Evolutionary conservation across 2,113 vertebrate species (phyloP).

Genomic region (Gallinago media): DNA sequence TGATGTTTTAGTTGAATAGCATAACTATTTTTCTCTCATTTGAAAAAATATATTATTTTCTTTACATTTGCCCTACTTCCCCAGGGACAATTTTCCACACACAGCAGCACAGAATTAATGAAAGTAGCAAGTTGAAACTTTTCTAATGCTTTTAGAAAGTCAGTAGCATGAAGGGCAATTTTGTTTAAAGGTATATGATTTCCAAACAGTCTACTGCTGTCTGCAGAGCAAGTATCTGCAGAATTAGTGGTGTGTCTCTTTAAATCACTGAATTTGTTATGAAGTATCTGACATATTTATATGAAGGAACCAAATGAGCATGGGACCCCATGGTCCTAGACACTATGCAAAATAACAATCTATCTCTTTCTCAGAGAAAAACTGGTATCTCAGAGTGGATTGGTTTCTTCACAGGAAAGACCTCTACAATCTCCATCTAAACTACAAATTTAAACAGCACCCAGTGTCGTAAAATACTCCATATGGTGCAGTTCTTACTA

Average conservation of each 20-base stretch:
- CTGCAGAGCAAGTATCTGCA: not conserved
- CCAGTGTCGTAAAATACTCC: not conserved
- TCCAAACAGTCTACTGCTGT: not conserved
- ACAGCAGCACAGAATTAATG: not conserved
- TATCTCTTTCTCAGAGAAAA: not conserved
- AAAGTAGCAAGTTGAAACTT: not conserved
- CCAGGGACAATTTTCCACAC: not conserved
- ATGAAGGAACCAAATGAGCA: not conserved
- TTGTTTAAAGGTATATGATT: not conserved
- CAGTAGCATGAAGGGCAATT: not conserved
- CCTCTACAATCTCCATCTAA: not conserved
- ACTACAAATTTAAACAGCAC: not conserved
- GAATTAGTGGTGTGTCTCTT: not conserved
- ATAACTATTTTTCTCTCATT: not conserved
- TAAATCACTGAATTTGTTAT: not conserved
- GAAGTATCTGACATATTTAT: not conserved
- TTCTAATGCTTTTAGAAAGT: not conserved
- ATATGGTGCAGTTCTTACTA: not conserved
- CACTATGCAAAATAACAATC: not conserved
- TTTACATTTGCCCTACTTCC: not conserved
- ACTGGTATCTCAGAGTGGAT: not conserved
- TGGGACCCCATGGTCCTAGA: not conserved
- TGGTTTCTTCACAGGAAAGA: not conserved
- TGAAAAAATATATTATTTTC: not conserved
- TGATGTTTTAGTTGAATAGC: not conserved